Evolutionary conservation across 1,140 invertebrate genomes (phyloP).

Genomic region (Aphidius ervi): DNA sequence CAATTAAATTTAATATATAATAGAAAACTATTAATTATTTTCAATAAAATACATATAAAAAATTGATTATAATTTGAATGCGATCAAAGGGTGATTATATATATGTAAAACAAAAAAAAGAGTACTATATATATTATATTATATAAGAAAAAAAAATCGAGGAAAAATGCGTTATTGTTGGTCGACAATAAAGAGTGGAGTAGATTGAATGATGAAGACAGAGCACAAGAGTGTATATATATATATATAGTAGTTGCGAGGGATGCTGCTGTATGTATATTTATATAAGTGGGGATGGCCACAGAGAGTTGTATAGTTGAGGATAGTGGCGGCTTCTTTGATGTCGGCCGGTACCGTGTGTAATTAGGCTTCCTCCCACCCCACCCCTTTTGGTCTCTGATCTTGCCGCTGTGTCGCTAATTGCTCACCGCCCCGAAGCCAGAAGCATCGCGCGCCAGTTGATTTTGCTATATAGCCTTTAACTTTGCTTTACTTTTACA

Average conservation of each 20-base stretch:
- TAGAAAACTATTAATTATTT: too few species aligned
- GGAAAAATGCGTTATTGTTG: too few species aligned
- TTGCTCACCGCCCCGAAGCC: conserved; percentile 49
- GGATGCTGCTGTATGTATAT: neutral
- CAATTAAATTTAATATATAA: too few species aligned
- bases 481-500: neutral
- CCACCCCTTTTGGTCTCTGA: conserved; percentile 43
- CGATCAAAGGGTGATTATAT: too few species aligned
- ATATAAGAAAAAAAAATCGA: too few species aligned
- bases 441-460: conserved; percentile 42
- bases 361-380: conserved; percentile 51
- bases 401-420: conserved; percentile 51
- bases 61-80: too few species aligned
- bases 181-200: too few species aligned
- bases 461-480: conserved; percentile 6
- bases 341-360: conserved; percentile 51
- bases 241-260: neutral
- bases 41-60: too few species aligned
- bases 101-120: too few species aligned
- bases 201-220: too few species aligned
- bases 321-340: conserved; percentile 50
- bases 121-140: too few species aligned
- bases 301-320: conserved; percentile 30
- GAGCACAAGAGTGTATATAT: neutral
- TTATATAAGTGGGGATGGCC: conserved; percentile 14